A percentile compares a stretch with the other conserved stretches of the same genome.
These are phyloP conservation scores for Emydura subglobosa DNA, from an alignment of 2,113 vertebrate species.

Conservation along the genomic window DNA sequence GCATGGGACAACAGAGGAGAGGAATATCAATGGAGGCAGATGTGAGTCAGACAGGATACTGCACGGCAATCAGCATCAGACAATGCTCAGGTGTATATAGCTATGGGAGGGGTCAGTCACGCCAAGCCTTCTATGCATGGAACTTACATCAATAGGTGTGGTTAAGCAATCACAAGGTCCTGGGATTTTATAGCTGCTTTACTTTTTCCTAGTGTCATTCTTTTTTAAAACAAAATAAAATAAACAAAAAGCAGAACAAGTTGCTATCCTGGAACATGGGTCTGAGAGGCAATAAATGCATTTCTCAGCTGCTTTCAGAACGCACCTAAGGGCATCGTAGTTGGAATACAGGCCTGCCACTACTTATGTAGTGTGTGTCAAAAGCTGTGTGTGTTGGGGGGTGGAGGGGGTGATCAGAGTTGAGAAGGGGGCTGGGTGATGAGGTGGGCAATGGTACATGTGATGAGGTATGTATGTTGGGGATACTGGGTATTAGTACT, in stretches of 20 bases:
- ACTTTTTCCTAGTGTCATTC: not conserved
- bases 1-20: not conserved
- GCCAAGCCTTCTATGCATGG: not conserved
- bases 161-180: not conserved
- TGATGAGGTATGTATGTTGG: not conserved
- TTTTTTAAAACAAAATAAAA: not conserved
- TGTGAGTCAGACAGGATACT: accelerated
- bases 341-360: not conserved
- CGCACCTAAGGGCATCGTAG: not conserved
- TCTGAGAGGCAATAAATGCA: not conserved
- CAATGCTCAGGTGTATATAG: not conserved
- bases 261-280: not conserved
- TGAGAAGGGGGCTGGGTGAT: not conserved
- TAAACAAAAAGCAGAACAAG: not conserved
- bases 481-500: not conserved
- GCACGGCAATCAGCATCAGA: not conserved
- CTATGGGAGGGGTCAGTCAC: not conserved
- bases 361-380: not conserved
- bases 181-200: not conserved
- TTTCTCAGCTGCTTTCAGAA: not conserved
- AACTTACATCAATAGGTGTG: not conserved
- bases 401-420: not conserved
- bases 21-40: not conserved
- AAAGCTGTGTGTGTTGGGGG: not conserved
- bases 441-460: not conserved